These are phyloP conservation scores for Pasiphila rectangulata DNA, from an alignment of 2,888 invertebrate genomes.

Conservation along the genomic window DNA sequence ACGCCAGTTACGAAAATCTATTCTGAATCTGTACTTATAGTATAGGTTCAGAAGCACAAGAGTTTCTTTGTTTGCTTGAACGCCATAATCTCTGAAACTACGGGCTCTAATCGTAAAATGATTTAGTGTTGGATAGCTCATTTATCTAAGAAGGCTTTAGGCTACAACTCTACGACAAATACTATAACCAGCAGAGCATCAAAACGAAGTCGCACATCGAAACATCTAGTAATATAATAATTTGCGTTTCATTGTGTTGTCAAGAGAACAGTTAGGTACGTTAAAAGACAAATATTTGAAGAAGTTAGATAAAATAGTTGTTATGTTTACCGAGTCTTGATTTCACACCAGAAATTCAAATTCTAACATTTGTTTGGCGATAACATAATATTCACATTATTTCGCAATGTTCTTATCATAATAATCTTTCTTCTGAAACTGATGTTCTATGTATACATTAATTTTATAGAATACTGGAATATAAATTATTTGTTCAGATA, in stretches of 20 bases:
- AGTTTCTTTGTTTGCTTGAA: too few relatives aligned
- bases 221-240: too few relatives aligned
- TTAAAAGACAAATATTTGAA: constrained; percentile 27
- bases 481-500: too few relatives aligned
- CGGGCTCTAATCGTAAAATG: too few relatives aligned
- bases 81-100: too few relatives aligned
- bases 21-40: not conserved
- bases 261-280: constrained; percentile 30
- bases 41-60: too few relatives aligned
- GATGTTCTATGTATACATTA: not conserved
- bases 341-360: constrained; percentile 22
- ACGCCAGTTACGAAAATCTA: too few relatives aligned
- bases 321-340: constrained; percentile 21
- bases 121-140: too few relatives aligned
- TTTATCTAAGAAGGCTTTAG: too few relatives aligned
- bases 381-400: constrained; percentile 16
- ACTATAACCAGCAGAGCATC: too few relatives aligned
- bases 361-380: constrained; percentile 21
- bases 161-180: too few relatives aligned
- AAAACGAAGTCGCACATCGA: too few relatives aligned
- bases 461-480: not conserved
- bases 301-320: constrained; percentile 26
- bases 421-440: constrained; percentile 3
- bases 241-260: constrained; percentile 23
- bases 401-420: constrained; percentile 9